Evolutionary conservation across 2,888 invertebrate species (phyloP).

Genomic region (Halictus ligatus): DNA sequence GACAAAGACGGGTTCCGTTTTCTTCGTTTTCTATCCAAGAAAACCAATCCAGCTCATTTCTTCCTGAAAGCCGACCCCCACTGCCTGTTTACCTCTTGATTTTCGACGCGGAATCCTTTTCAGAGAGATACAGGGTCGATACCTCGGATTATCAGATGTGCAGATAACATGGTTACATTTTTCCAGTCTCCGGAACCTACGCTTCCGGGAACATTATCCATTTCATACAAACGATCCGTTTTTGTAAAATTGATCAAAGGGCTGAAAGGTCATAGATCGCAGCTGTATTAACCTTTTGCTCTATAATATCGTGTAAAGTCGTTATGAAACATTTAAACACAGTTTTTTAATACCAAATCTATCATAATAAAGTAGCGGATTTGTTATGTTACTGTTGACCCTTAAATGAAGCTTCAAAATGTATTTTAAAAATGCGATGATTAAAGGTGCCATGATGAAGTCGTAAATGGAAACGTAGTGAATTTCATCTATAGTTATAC

Average conservation of each 20-base stretch:
- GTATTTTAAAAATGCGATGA: too few relatives aligned
- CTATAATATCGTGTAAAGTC: not conserved
- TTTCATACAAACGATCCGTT: not conserved
- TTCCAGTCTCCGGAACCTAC: not conserved
- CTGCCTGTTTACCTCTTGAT: slow-evolving; percentile 24
- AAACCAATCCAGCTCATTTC: slow-evolving; percentile 3
- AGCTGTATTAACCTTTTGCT: not conserved
- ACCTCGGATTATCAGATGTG: slow-evolving; percentile 31
- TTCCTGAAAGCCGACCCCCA: slow-evolving; percentile 10
- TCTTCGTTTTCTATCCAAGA: not conserved
- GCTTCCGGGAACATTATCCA: not conserved
- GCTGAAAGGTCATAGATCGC: not conserved
- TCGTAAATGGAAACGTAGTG: not conserved
- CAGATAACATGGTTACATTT: not conserved
- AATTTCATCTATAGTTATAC: too few relatives aligned
- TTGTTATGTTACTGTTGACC: too few relatives aligned
- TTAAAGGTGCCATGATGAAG: not conserved
- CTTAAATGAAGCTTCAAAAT: not conserved
- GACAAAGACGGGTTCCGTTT: not conserved
- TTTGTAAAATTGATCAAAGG: not conserved
- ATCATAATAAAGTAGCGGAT: too few relatives aligned
- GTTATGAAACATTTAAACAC: not conserved
- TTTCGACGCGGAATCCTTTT: slow-evolving; percentile 20
- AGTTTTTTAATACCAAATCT: not conserved
- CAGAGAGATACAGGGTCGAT: slow-evolving; percentile 40